Evolutionary conservation across 2,888 invertebrate species (phyloP).

Genomic region (Acrobasis repandana): DNA sequence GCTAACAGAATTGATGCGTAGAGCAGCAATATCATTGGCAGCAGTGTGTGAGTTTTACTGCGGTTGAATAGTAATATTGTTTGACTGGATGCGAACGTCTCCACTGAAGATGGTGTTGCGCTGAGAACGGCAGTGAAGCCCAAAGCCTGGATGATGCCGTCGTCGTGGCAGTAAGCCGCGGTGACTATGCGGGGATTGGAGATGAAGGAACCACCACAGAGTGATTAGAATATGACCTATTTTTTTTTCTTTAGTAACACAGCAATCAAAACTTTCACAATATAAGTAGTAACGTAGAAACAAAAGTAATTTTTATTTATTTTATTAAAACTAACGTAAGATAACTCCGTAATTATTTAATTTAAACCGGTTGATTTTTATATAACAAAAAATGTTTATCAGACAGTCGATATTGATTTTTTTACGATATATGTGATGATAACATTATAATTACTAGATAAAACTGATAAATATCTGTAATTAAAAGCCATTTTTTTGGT

Average conservation of each 20-base stretch:
- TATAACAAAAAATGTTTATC: too few relatives aligned
- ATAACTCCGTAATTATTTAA: too few relatives aligned
- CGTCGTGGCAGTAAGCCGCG: conserved; percentile 67
- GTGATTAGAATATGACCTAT: not conserved
- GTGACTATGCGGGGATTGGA: conserved; percentile 45
- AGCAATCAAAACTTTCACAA: conserved; percentile 6
- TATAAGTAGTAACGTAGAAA: too few relatives aligned
- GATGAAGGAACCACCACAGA: conserved; percentile 58
- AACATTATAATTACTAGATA: too few relatives aligned
- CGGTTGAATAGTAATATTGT: conserved; percentile 44
- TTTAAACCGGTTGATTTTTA: too few relatives aligned
- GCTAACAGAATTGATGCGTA: conserved; percentile 41
- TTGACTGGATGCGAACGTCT: conserved; percentile 47
- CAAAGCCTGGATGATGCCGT: conserved; percentile 55
- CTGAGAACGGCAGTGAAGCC: conserved; percentile 53
- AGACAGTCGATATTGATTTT: too few relatives aligned
- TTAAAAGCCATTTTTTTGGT: too few relatives aligned
- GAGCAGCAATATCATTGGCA: conserved; percentile 55
- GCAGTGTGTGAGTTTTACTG: conserved; percentile 45
- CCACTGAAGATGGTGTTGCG: conserved; percentile 49
- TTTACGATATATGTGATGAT: too few relatives aligned
- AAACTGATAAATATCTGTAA: too few relatives aligned
- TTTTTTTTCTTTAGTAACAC: too few relatives aligned
- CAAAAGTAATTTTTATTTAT: too few relatives aligned
- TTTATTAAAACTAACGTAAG: too few relatives aligned